phyloP scores from a whole-genome alignment of 2,797 vertebrate genomes.

The Galaxias olidus region DNA sequence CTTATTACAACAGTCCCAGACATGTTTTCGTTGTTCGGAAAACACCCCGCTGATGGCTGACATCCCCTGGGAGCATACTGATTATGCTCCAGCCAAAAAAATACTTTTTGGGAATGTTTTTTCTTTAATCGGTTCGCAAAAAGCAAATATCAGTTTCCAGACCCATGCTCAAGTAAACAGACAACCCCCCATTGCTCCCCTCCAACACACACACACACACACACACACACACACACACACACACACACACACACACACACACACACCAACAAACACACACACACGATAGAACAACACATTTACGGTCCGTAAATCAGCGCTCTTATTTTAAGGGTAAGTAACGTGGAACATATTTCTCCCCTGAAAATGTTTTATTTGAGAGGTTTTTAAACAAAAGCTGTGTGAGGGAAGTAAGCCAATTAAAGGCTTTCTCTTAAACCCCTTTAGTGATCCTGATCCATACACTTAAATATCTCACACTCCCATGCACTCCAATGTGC shows the following conservation, averaged over 20 bases:
- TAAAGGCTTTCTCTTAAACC: constrained; percentile 6
- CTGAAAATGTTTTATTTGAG: constrained; percentile 28
- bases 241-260: constrained; percentile 14
- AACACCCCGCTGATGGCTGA: constrained; percentile 45
- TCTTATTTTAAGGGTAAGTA: no score
- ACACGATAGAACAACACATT: not conserved
- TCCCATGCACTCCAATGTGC: no score
- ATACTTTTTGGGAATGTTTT: constrained; percentile 18
- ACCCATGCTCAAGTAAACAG: no score
- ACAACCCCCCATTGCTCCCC: no score
- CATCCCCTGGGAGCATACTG: constrained; percentile 33
- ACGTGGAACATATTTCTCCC: constrained; percentile 3
- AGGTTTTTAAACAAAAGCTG: constrained; percentile 20
- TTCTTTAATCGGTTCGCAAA: no score
- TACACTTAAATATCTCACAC: constrained; percentile 13
- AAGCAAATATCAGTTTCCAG: no score
- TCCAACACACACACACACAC: no score
- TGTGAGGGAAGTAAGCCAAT: constrained; percentile 13
- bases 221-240: constrained; percentile 1
- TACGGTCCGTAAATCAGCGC: not conserved
- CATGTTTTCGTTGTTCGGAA: constrained; percentile 52
- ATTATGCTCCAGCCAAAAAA: constrained; percentile 38
- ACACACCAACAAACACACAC: not conserved
- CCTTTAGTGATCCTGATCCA: constrained; percentile 21
- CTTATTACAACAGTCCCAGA: constrained; percentile 59